Percentiles rank a stretch among this genome's conserved stretches.
phyloP scores from a whole-genome alignment of 2,888 invertebrate species.

The Salticus scenicus region DNA sequence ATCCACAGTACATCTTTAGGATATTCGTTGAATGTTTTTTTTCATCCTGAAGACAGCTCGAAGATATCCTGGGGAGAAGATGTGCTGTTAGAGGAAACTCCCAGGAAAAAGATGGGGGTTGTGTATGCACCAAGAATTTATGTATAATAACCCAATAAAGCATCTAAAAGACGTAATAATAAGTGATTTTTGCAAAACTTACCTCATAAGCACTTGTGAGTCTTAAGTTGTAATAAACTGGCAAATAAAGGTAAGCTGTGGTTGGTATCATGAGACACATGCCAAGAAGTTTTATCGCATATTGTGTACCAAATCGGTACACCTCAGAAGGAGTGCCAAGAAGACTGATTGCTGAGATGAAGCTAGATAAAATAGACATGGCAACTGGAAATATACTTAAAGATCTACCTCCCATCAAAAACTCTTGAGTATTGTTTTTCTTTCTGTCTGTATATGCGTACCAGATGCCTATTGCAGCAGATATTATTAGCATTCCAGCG shows the following conservation, averaged over 20 bases:
- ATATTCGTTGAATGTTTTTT: no score
- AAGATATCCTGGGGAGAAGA: no score
- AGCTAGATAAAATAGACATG: conserved; percentile 91
- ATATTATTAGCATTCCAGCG: conserved; percentile 84
- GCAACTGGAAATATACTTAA: conserved; percentile 93
- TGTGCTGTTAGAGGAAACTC: no score
- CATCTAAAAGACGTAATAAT: no score
- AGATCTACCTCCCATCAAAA: conserved; percentile 82
- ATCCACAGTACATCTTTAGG: no score
- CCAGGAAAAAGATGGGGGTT: no score
- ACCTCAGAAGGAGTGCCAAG: conserved; percentile 94
- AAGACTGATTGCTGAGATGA: conserved; percentile 92
- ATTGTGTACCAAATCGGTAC: conserved; percentile 91
- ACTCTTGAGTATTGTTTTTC: conserved; percentile 84
- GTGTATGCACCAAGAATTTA: no score
- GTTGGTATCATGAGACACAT: conserved; percentile 81
- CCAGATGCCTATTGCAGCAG: conserved; percentile 88
- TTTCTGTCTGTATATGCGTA: conserved; percentile 83
- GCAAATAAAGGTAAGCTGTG: conserved; percentile 85
- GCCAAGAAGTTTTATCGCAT: conserved; percentile 87
- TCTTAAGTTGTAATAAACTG: conserved; percentile 88
- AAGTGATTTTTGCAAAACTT: no score
- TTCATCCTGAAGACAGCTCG: no score
- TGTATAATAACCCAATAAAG: no score
- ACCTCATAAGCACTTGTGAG: conserved; percentile 91